A percentile compares a stretch with the other conserved stretches of the same genome.
phyloP scores from a whole-genome alignment of 2,113 vertebrate species.

The Phyllostomus hastatus region DNA sequence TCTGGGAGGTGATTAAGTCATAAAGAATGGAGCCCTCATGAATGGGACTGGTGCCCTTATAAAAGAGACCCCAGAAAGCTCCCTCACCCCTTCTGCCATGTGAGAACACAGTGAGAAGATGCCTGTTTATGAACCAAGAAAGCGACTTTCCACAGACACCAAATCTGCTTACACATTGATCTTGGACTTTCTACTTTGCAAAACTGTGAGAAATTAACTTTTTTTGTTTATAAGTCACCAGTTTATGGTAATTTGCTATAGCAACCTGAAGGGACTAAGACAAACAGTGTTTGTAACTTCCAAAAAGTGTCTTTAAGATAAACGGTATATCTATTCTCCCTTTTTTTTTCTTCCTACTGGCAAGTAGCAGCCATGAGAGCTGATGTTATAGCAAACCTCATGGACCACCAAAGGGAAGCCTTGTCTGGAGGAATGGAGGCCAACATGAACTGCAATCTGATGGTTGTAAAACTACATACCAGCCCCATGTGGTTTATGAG shows the following conservation, averaged over 20 bases:
- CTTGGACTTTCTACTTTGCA: background rate
- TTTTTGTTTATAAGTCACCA: background rate
- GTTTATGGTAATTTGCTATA: background rate
- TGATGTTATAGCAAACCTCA: background rate
- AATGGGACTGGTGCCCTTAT: background rate
- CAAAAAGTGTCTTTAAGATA: background rate
- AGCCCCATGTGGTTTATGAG: background rate
- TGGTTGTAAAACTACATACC: background rate
- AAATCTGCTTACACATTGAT: background rate
- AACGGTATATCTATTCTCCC: background rate
- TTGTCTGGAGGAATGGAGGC: background rate
- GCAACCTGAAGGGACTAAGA: background rate
- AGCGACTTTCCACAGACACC: background rate
- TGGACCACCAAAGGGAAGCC: background rate
- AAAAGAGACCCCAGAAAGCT: background rate
- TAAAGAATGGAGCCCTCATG: background rate
- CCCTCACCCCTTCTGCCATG: background rate
- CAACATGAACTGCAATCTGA: background rate
- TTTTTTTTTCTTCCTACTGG: background rate
- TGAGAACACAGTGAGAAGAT: background rate
- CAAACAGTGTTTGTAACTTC: background rate
- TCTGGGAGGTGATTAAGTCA: background rate
- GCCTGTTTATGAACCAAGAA: background rate
- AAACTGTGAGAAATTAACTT: background rate
- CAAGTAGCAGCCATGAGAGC: background rate